These are phyloP conservation scores for Pteria penguin DNA, from an alignment of 2,888 invertebrate species.

Conservation along the genomic window DNA sequence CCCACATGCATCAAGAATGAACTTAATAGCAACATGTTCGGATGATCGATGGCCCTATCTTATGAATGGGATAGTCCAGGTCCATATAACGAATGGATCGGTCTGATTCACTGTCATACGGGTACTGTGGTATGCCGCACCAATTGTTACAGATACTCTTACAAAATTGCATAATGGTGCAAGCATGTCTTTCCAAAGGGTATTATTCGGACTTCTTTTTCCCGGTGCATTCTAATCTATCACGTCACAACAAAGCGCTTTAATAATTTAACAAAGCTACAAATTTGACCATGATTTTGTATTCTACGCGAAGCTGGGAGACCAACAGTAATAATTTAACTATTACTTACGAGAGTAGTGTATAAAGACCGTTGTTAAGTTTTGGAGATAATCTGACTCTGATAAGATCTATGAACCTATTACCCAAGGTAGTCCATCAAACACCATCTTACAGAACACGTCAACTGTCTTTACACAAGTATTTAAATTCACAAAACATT, in stretches of 20 bases:
- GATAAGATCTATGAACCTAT: no score
- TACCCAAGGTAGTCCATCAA: no score
- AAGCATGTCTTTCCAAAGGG: neutral
- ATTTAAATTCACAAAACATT: no score
- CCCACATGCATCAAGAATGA: neutral
- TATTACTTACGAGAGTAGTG: no score
- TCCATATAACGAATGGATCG: neutral
- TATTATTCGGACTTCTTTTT: neutral
- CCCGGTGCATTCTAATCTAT: neutral
- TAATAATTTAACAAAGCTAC: neutral
- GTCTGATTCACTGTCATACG: neutral
- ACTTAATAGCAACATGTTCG: neutral
- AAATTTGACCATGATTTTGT: no score
- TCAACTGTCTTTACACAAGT: no score
- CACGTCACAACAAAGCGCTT: neutral
- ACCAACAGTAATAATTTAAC: no score
- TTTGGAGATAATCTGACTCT: no score
- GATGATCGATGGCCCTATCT: neutral
- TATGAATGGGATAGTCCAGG: neutral
- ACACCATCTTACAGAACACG: no score
- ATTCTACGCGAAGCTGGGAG: no score
- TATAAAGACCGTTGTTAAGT: no score
- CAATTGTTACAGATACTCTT: neutral
- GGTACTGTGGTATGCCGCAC: neutral
- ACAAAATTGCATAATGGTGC: neutral